A percentile compares a stretch with the other conserved stretches of the same genome.
Evolutionary conservation across 2,888 invertebrate genomes (phyloP).

Genomic region (Helleia helle): DNA sequence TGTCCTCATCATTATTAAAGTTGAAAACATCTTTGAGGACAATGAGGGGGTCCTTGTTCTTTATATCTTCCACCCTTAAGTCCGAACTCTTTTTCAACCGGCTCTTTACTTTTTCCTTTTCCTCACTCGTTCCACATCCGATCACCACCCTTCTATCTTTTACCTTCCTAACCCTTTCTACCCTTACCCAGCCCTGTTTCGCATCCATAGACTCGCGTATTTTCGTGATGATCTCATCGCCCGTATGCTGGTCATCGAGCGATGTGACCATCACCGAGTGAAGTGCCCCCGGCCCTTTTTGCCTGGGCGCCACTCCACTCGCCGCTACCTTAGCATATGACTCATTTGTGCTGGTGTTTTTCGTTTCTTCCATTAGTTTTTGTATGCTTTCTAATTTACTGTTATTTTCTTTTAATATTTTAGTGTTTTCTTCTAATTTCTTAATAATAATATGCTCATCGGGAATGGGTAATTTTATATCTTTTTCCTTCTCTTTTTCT

Average conservation of each 20-base stretch:
- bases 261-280: conserved; percentile 10
- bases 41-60: conserved; percentile 14
- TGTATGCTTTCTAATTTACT: too few species aligned
- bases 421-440: too few species aligned
- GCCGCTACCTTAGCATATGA: too few species aligned
- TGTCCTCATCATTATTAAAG: neutral
- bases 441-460: too few species aligned
- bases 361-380: too few species aligned
- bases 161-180: conserved; percentile 12
- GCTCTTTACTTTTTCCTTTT: conserved; percentile 6
- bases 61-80: conserved; percentile 10
- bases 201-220: conserved; percentile 7
- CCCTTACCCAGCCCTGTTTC: conserved; percentile 11
- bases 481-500: too few species aligned
- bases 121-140: conserved; percentile 9
- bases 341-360: too few species aligned
- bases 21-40: conserved; percentile 10
- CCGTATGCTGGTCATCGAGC: conserved; percentile 5
- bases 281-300: too few species aligned
- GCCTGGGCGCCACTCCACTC: too few species aligned
- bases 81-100: neutral
- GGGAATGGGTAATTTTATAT: too few species aligned
- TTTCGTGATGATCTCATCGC: conserved; percentile 8
- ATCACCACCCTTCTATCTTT: conserved; percentile 14
- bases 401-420: too few species aligned